phyloP scores from a whole-genome alignment of 2,888 invertebrate genomes.

The Seira musarum region DNA sequence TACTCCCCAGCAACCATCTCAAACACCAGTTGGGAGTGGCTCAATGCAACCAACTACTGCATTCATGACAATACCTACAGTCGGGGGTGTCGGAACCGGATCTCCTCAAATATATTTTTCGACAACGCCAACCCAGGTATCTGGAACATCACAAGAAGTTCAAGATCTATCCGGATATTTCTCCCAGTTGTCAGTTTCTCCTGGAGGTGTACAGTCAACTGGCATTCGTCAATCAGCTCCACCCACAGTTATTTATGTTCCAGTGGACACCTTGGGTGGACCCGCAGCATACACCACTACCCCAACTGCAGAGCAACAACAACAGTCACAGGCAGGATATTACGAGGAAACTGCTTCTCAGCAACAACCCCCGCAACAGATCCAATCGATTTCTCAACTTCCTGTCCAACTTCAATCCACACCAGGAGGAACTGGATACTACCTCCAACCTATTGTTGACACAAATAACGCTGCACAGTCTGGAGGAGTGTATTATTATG shows the following conservation, averaged over 20 bases:
- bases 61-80: not conserved
- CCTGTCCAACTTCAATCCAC: slow-evolving; percentile 28
- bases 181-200: slow-evolving; percentile 30
- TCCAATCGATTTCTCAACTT: not conserved
- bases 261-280: slow-evolving; percentile 25
- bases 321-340: slow-evolving; percentile 12
- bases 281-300: not conserved
- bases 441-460: slow-evolving; percentile 38
- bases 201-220: not conserved
- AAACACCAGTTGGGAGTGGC: not conserved
- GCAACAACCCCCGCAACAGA: slow-evolving; percentile 1
- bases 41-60: not conserved
- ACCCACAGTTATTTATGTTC: slow-evolving; percentile 42
- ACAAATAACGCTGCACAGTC: not conserved
- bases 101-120: no score
- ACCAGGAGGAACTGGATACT: slow-evolving; percentile 25
- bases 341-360: slow-evolving; percentile 25
- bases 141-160: slow-evolving; percentile 22
- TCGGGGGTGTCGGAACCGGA: not conserved
- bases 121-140: not conserved
- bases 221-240: not conserved
- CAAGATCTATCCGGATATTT: slow-evolving; percentile 46
- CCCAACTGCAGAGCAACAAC: slow-evolving; percentile 1
- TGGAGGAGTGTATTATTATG: slow-evolving; percentile 42
- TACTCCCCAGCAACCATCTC: not conserved